Base-by-base conservation (phyloP, 2,113 vertebrate genomes). In the Anolis sagrei region DNA sequence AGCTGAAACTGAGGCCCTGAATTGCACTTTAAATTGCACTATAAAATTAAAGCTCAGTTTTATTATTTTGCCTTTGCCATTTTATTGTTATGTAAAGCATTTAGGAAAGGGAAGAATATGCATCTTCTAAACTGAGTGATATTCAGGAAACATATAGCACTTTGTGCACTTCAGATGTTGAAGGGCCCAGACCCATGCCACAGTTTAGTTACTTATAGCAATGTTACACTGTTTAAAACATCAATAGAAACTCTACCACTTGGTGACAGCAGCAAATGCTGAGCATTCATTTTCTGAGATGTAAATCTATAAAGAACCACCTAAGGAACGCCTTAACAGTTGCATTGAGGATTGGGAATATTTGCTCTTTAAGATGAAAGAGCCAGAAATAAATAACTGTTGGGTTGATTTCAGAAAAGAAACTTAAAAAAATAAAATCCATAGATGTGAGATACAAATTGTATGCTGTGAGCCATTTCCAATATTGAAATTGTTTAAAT, bases 351-450 rank as follows among this genome's bases (percentile, higher is more conserved):
- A 23, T 29, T 64, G 72, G 27, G 82, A 74, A 62, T 48, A 48
- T 83, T 54, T 58, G 16, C 68, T 82, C 7, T 72, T 75, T 62
- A 32, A 83, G 36, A 64, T 83, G 54, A 75, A 83, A 83, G 54
- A 16, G 21, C 27, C 19, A 29, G 72, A 62, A 76, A 64, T 64
- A 83, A 83, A 64, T 72, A 27, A 34, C 49, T 79, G 32, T n/a
- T 32, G 27, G 36, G 18, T 29, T 83, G 48, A 7, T 48, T 61
- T 32, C n/a, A 48, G 29, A 62, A 62, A 74, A 75, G 1, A 64
- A 19, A 75, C n/a, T 27, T 18, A 64, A 64, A 83, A 75, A 9
- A 23, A n/a, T n/a, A n/a, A 48, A 32, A 23, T 10, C 48, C 2
- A 64, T 36, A 83, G 21, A 74, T 36, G 32, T 76, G 29, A 44